Conservation (phyloP, 2,888 invertebrate genomes). For the Apamea crenata region DNA sequence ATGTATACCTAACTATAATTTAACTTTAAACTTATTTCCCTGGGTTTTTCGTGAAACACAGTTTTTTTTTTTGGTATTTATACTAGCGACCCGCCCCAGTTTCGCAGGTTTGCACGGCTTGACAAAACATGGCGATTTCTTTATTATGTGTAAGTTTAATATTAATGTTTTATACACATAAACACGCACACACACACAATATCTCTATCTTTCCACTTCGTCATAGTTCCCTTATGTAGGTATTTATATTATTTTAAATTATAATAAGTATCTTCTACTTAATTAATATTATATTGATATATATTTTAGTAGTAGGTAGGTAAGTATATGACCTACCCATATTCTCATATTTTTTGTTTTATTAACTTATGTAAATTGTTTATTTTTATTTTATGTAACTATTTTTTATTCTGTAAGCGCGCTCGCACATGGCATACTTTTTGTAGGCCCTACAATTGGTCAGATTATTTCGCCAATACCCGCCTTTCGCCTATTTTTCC, state of each 20-base stretch:
- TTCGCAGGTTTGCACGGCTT: neutral
- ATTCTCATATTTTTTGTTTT: neutral
- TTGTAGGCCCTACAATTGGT: neutral
- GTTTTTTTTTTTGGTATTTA: neutral
- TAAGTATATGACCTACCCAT: neutral
- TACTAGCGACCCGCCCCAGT: neutral
- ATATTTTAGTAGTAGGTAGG: neutral
- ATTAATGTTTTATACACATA: neutral
- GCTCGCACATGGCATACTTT: neutral
- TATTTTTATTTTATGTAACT: neutral
- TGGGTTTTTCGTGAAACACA: neutral
- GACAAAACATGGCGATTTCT: neutral
- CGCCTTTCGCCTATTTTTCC: too few relatives aligned
- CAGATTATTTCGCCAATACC: neutral
- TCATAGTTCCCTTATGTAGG: neutral
- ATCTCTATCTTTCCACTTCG: neutral
- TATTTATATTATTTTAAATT: neutral
- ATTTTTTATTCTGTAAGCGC: neutral
- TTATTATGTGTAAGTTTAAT: neutral
- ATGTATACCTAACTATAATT: too few relatives aligned
- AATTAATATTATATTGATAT: neutral
- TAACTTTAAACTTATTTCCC: neutral
- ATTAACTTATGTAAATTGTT: neutral
- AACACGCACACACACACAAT: neutral
- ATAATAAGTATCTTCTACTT: too few relatives aligned